Evolutionary conservation across 2,888 invertebrate species (phyloP), one percentile per base, ranked within the genome.

Genomic region (Branchinecta sandiegonensis): DNA sequence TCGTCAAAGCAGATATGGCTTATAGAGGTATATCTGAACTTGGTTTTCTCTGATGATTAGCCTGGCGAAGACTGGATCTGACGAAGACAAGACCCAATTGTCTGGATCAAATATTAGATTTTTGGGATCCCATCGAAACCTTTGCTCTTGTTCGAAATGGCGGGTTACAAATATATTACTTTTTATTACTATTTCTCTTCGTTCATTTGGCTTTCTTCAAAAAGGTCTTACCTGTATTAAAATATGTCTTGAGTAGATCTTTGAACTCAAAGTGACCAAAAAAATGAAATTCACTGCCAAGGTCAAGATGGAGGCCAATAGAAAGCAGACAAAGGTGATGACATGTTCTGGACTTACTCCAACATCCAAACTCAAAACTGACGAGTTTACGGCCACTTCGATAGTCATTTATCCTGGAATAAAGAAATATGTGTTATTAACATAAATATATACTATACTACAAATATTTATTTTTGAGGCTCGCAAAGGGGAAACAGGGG

Each of bases 331-430:
- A 56, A 56, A 56, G 17, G 14, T 17, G 17, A 56, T 56, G n/a
- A 56, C 56, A 14, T 56, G 56, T 14, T 56, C 14, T 8, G 56
- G 14, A n/a, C 14, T 8, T 14, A 56, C 17, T 14, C 17, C 17
- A n/a, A n/a, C 56, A 10, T 8, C 56, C n/a, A 56, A 56, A 14
- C 14, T 14, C 56, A 56, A 10, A 56, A 14, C 17, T 56, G 56
- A 56, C n/a, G 10, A n/a, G 56, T 56, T 56, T 14, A 56, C 17
- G 14, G 56, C 56, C 17, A n/a, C 56, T 56, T 56, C 56, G 56
- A 56, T 17, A 56, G 56, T 56, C 56, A 56, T 56, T 56, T n/a
- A 56, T 14, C 56, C 56, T 56, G 17, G 10, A 56, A 56, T 10
- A 10, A 17, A 9, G 9, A 9, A 1, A 56, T 10, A 8, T 56